A percentile compares a stretch with the other conserved stretches of the same genome.
Evolutionary conservation across 2,113 vertebrate genomes (phyloP).

Genomic region (Amblyopsis rosae): DNA sequence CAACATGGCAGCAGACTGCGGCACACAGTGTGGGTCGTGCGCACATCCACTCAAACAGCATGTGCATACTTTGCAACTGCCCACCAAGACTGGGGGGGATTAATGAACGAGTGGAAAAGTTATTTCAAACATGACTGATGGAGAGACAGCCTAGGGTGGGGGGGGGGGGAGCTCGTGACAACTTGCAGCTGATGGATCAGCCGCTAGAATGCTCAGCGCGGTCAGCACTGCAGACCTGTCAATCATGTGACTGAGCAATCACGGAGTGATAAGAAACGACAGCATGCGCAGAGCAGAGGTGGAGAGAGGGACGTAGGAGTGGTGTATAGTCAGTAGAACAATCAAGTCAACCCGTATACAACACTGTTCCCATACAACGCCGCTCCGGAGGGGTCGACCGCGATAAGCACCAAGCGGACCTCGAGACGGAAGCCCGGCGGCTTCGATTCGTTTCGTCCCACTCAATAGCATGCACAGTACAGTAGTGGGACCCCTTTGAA

Average conservation of each 20-base stretch:
- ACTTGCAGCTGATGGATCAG: constrained; percentile 16
- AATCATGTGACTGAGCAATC: constrained; percentile 44
- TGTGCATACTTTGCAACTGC: neutral
- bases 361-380: too few relatives aligned
- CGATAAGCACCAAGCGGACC: too few relatives aligned
- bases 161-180: neutral
- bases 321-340: too few relatives aligned
- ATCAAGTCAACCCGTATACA: too few relatives aligned
- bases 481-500: too few relatives aligned
- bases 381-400: too few relatives aligned
- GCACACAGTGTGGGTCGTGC: neutral
- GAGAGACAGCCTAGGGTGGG: neutral
- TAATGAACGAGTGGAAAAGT: neutral
- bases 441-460: too few relatives aligned
- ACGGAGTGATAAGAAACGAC: constrained; percentile 53
- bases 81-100: neutral
- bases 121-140: neutral
- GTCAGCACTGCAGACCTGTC: constrained; percentile 69
- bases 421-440: too few relatives aligned
- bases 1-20: too few relatives aligned
- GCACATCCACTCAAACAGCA: neutral
- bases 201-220: constrained; percentile 41
- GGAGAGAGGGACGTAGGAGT: neutral
- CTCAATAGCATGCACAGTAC: too few relatives aligned
- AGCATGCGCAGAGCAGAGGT: constrained; percentile 58